phyloP scores from a whole-genome alignment of 2,797 vertebrate species.

The Mallotus villosus region DNA sequence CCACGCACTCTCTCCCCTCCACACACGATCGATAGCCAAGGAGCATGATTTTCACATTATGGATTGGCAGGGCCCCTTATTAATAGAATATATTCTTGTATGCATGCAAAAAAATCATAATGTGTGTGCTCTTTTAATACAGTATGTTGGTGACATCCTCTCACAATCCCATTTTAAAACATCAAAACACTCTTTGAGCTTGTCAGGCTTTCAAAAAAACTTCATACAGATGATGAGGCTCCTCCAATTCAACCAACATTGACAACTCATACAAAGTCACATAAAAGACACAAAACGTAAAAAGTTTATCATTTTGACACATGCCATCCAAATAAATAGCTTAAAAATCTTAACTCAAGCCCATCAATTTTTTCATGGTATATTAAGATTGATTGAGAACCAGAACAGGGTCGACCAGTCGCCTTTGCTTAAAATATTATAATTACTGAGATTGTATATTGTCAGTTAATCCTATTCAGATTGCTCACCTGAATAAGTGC shows the following conservation, averaged over 20 bases:
- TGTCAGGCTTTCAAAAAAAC: no score
- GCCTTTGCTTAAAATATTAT: conserved; percentile 58
- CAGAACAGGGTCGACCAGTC: conserved; percentile 37
- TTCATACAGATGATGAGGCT: no score
- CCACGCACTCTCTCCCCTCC: conserved; percentile 33
- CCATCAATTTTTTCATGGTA: neutral
- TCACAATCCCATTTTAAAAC: neutral
- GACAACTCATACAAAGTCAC: no score
- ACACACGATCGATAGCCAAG: conserved; percentile 77
- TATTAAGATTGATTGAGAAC: conserved; percentile 56
- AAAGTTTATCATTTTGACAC: neutral
- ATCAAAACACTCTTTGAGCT: neutral
- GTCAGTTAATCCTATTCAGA: conserved; percentile 49
- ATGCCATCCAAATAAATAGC: neutral
- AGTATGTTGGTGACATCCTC: neutral
- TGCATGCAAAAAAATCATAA: neutral
- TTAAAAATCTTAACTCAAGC: neutral
- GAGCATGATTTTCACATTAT: conserved; percentile 91
- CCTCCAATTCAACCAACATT: no score
- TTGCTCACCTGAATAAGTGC: conserved; percentile 48
- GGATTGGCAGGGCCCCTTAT: conserved; percentile 84
- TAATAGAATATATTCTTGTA: conserved; percentile 79
- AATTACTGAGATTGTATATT: conserved; percentile 58
- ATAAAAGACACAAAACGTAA: neutral
- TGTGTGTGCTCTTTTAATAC: conserved; percentile 2